These are phyloP conservation scores for Akabosia matsudoensis DNA, from an alignment of 1,140 invertebrate species.

Conservation along the genomic window DNA sequence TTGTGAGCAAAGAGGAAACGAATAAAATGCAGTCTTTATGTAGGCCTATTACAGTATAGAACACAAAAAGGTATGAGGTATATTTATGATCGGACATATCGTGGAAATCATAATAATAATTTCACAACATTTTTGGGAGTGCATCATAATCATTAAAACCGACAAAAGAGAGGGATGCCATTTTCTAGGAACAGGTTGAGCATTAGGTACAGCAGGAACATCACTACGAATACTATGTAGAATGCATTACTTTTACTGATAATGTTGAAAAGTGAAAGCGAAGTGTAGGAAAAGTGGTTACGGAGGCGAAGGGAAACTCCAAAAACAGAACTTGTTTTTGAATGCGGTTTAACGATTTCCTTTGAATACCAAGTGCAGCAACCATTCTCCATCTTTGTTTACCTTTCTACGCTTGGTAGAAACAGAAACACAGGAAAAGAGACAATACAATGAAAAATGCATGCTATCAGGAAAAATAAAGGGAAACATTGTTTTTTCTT, in stretches of 20 bases:
- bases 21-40: neutral
- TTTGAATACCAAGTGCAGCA: no score
- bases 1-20: neutral
- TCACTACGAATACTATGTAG: neutral
- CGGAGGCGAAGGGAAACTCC: no score
- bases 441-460: no score
- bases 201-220: neutral
- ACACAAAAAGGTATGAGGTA: neutral
- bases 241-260: neutral
- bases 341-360: no score
- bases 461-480: no score
- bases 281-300: no score
- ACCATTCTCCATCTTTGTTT: no score
- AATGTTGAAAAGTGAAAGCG: no score
- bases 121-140: constrained; percentile 11
- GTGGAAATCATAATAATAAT: constrained; percentile 1
- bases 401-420: no score
- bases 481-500: no score
- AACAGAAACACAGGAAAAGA: no score
- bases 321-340: no score
- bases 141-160: constrained; percentile 11
- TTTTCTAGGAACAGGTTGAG: neutral
- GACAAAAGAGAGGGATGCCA: neutral
- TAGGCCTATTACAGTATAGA: neutral
- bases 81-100: neutral